A percentile compares a stretch with the other conserved stretches of the same genome.
phyloP scores from a whole-genome alignment of 2,113 vertebrate species.

The Ictalurus punctatus region DNA sequence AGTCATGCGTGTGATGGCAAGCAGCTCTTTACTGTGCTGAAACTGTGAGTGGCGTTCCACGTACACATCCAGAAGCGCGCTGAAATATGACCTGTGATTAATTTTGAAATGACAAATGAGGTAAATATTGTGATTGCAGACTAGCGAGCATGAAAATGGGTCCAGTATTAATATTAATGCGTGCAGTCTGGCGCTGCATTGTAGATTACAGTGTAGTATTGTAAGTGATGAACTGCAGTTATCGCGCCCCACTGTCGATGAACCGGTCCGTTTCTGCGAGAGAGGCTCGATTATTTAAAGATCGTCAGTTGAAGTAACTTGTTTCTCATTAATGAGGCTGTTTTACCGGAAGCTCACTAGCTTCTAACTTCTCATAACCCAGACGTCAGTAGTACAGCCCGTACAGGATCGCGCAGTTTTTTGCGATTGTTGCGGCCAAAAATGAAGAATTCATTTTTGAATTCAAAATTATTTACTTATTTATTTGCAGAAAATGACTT shows the following conservation, averaged over 20 bases:
- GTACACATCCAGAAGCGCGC: constrained; percentile 3
- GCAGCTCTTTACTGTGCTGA: not conserved
- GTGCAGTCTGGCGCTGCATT: not conserved
- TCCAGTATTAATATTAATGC: constrained; percentile 31
- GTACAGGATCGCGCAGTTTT: too few species aligned
- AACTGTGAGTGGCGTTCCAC: not conserved
- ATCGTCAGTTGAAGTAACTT: not conserved
- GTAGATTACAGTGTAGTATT: constrained; percentile 7
- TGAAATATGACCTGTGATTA: constrained; percentile 19
- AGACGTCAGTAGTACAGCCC: too few species aligned
- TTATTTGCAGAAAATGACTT: too few species aligned
- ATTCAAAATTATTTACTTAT: too few species aligned
- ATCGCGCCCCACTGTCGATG: not conserved
- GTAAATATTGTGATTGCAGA: constrained; percentile 41
- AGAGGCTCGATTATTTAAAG: not conserved
- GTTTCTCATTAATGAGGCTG: not conserved
- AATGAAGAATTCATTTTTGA: too few species aligned
- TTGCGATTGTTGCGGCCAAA: too few species aligned
- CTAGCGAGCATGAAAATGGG: not conserved
- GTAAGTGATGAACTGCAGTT: not conserved
- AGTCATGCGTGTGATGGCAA: constrained; percentile 22
- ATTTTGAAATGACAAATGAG: constrained; percentile 28
- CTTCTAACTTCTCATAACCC: not conserved
- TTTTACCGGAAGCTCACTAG: not conserved
- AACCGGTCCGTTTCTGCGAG: not conserved